phyloP scores from a whole-genome alignment of 2,888 invertebrate species.

The Patella depressa region DNA sequence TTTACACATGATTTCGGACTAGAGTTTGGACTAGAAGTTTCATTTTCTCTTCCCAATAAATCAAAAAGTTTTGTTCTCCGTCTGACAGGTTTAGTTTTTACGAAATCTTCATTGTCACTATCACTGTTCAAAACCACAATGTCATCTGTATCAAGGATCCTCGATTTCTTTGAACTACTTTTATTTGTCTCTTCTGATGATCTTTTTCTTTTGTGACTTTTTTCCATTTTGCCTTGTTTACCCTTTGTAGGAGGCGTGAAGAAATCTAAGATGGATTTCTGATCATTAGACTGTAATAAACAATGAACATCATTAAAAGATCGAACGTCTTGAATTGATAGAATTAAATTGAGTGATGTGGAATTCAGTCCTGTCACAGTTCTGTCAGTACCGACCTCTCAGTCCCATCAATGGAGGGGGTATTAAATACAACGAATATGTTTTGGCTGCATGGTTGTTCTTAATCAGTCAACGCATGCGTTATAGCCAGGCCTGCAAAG shows the following conservation, averaged over 20 bases:
- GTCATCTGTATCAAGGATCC: background rate
- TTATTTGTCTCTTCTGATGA: conserved; percentile 1
- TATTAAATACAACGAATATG: too few species aligned
- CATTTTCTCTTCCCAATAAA: background rate
- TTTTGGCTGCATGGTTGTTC: too few species aligned
- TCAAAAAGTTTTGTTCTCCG: background rate
- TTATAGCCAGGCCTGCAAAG: too few species aligned
- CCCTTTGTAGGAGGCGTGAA: conserved; percentile 36
- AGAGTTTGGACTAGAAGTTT: background rate
- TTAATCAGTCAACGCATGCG: too few species aligned
- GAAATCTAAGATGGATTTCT: conserved; percentile 59
- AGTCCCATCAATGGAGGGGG: too few species aligned
- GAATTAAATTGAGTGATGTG: too few species aligned
- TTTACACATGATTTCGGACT: background rate
- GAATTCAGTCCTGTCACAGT: too few species aligned
- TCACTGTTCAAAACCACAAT: background rate
- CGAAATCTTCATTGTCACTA: background rate
- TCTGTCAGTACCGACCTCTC: too few species aligned
- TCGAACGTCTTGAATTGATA: too few species aligned
- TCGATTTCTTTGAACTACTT: background rate
- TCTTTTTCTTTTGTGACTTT: conserved; percentile 14
- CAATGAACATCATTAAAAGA: conserved; percentile 1
- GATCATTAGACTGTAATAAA: conserved; percentile 52
- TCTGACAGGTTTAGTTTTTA: background rate
- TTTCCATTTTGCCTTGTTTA: background rate